phyloP scores from a whole-genome alignment of 2,797 vertebrate species.

The Pipistrellus pipistrellus region DNA sequence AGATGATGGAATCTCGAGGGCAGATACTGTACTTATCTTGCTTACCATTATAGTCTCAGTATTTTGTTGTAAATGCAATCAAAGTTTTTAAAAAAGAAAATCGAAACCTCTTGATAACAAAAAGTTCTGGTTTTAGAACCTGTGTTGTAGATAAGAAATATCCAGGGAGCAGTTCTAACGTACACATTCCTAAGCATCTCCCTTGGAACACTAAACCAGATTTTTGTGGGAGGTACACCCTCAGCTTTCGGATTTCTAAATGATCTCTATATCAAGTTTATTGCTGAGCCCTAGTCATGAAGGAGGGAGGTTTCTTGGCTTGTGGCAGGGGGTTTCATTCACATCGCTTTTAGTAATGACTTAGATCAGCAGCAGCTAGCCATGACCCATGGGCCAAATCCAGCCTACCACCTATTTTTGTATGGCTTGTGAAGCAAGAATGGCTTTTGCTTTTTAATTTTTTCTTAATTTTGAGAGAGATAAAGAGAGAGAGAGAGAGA shows the following conservation, averaged over 20 bases:
- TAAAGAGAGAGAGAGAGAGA: not conserved
- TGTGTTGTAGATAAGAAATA: not conserved
- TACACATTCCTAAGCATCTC: not conserved
- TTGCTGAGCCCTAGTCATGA: not conserved
- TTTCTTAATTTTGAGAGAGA: not conserved
- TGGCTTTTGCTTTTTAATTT: not conserved
- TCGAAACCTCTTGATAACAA: not conserved
- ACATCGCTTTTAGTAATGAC: not conserved
- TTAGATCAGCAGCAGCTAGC: not conserved
- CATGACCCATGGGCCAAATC: not conserved
- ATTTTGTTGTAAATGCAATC: not conserved
- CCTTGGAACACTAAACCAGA: not conserved
- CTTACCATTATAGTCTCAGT: not conserved
- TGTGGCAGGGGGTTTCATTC: not conserved
- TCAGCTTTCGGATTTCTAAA: not conserved
- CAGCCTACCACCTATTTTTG: not conserved
- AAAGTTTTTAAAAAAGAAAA: not conserved
- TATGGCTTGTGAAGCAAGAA: not conserved
- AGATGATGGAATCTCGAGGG: not conserved
- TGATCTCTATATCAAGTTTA: not conserved
- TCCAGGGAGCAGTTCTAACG: not conserved
- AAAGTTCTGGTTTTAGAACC: not conserved
- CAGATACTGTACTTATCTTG: not conserved
- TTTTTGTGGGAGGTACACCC: not conserved
- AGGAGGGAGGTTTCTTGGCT: not conserved